Evolutionary conservation across 2,113 vertebrate species (phyloP).

Genomic region (Plestiodon gilberti): DNA sequence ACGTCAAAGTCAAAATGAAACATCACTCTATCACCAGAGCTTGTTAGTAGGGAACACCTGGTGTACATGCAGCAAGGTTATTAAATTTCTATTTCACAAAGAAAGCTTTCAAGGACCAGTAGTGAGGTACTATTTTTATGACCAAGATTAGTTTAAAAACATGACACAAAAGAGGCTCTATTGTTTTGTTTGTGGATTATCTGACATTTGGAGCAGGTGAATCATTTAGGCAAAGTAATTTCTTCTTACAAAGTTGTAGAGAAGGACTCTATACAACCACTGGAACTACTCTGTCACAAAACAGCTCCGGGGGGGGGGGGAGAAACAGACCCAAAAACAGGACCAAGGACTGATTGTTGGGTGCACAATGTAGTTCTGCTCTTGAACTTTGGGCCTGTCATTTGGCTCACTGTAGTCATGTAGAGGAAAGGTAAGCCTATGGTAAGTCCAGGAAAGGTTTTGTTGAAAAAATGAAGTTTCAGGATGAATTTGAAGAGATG

Average conservation of each 20-base stretch:
- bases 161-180: conserved; percentile 46
- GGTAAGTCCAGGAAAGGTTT: too few relatives aligned
- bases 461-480: too few relatives aligned
- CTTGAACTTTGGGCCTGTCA: too few relatives aligned
- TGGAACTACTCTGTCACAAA: neutral
- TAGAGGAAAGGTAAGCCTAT: too few relatives aligned
- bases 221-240: conserved; percentile 31
- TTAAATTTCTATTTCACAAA: conserved; percentile 71
- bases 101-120: conserved; percentile 66
- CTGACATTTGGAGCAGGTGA: conserved; percentile 53
- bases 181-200: conserved; percentile 61
- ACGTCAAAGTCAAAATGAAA: conserved; percentile 51
- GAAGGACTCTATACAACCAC: neutral
- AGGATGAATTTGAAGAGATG: too few relatives aligned
- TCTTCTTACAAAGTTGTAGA: neutral
- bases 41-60: conserved; percentile 69
- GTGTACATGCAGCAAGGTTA: conserved; percentile 57
- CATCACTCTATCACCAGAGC: conserved; percentile 56
- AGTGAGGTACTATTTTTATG: conserved; percentile 64
- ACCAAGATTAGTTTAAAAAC: conserved; percentile 64
- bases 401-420: neutral
- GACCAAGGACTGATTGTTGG: too few relatives aligned
- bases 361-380: too few relatives aligned
- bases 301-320: neutral
- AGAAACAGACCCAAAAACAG: too few relatives aligned